Evolutionary conservation across 2,888 invertebrate species (phyloP).

Genomic region (Celastrina argiolus): DNA sequence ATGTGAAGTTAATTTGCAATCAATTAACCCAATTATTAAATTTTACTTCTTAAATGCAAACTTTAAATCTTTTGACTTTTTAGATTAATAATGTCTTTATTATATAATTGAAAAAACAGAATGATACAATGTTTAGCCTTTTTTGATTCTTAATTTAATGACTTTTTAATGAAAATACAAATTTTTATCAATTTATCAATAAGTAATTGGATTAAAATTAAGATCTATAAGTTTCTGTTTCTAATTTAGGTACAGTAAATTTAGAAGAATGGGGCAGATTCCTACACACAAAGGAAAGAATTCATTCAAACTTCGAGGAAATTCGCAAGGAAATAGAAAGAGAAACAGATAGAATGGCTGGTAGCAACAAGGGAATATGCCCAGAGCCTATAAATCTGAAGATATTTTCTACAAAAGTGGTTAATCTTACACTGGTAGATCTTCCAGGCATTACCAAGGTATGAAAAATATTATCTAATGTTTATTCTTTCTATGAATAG

Average conservation of each 20-base stretch:
- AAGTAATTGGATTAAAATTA: neutral
- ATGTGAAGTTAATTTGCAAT: conserved; percentile 10
- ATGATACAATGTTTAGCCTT: too few species aligned
- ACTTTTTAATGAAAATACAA: too few species aligned
- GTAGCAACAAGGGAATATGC: conserved; percentile 97
- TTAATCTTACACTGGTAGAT: conserved; percentile 97
- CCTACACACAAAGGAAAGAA: conserved; percentile 91
- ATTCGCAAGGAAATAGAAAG: conserved; percentile 94
- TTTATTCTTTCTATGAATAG: neutral
- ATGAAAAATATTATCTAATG: conserved; percentile 29
- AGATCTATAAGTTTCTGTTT: neutral
- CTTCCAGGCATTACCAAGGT: conserved; percentile 98
- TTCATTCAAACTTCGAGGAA: conserved; percentile 93
- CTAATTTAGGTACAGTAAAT: conserved; percentile 84
- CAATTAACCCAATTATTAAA: neutral
- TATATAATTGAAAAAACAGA: too few species aligned
- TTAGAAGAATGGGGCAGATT: conserved; percentile 97
- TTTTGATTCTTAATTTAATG: too few species aligned
- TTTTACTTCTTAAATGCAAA: neutral
- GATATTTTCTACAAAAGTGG: conserved; percentile 96
- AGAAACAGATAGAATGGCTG: conserved; percentile 97
- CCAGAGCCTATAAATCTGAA: conserved; percentile 97
- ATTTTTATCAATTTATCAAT: too few species aligned
- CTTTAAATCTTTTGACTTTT: neutral
- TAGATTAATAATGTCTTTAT: neutral